phyloP scores from a whole-genome alignment of 2,888 invertebrate species.

The Mellilla xanthometata region DNA sequence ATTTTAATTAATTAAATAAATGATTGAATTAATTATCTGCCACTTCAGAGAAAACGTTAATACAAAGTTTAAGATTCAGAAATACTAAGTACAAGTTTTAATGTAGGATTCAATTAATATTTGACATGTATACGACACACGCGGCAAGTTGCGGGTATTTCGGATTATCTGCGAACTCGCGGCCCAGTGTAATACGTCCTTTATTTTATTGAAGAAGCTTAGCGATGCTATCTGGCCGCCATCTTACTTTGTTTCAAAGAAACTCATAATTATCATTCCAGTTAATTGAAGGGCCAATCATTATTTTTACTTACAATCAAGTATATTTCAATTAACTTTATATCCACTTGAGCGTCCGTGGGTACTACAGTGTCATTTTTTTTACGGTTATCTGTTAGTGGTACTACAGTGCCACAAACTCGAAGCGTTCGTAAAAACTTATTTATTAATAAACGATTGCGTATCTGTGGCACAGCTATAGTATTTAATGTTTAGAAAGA shows the following conservation, averaged over 20 bases:
- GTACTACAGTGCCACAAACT: too few relatives aligned
- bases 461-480: too few relatives aligned
- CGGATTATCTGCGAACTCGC: constrained; percentile 20
- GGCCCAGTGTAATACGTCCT: constrained; percentile 32
- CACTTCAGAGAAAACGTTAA: background rate
- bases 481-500: too few relatives aligned
- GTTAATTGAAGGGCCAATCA: too few relatives aligned
- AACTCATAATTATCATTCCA: background rate
- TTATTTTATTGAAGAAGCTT: constrained; percentile 28
- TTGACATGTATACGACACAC: constrained; percentile 59
- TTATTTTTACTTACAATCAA: too few relatives aligned
- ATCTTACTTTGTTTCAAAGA: constrained; percentile 10
- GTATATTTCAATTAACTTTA: too few relatives aligned
- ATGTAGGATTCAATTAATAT: constrained; percentile 67
- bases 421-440: too few relatives aligned
- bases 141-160: constrained; percentile 1
- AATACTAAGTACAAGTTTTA: constrained; percentile 48
- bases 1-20: constrained; percentile 3
- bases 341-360: too few relatives aligned
- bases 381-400: too few relatives aligned
- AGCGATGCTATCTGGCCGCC: background rate
- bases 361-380: too few relatives aligned
- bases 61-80: constrained; percentile 36
- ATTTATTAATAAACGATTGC: too few relatives aligned
- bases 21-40: constrained; percentile 1